phyloP scores from a whole-genome alignment of 2,888 invertebrate genomes.

The Cantharis lateralis region DNA sequence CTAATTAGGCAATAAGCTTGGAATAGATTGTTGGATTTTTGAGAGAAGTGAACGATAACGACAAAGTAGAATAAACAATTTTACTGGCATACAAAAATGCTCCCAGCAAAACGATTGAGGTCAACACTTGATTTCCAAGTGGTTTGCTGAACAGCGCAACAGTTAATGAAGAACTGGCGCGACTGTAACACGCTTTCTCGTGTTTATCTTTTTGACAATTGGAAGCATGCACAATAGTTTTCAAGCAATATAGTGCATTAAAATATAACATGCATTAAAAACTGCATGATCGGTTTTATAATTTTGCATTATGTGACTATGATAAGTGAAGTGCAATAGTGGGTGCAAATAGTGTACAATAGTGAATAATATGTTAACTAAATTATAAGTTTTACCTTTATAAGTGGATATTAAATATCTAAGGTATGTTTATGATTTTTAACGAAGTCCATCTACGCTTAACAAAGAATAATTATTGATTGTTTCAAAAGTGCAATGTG shows the following conservation, averaged over 20 bases:
- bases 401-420: not conserved
- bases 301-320: not conserved
- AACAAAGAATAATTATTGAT: not conserved
- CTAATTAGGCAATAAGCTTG: not conserved
- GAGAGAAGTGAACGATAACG: not conserved
- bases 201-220: conserved; percentile 9
- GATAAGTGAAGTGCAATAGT: not conserved
- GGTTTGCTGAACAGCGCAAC: conserved; percentile 29
- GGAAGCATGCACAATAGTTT: conserved; percentile 22
- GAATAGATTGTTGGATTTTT: not conserved
- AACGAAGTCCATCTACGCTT: not conserved
- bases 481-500: not conserved
- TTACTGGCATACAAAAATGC: conserved; percentile 16
- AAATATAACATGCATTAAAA: not conserved
- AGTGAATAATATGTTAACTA: not conserved
- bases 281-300: not conserved
- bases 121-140: conserved; percentile 33
- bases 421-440: not conserved
- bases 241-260: not conserved
- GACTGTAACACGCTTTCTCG: conserved; percentile 23
- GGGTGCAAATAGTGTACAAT: not conserved
- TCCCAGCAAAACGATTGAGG: conserved; percentile 38
- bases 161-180: conserved; percentile 31
- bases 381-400: not conserved
- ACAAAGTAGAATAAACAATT: conserved; percentile 1